Evolutionary conservation across 35 echinoderm and acorn worm genomes (phyloP), one percentile per base, ranked within the genome.

Genomic region (Hemicentrotus pulcherrimus): DNA sequence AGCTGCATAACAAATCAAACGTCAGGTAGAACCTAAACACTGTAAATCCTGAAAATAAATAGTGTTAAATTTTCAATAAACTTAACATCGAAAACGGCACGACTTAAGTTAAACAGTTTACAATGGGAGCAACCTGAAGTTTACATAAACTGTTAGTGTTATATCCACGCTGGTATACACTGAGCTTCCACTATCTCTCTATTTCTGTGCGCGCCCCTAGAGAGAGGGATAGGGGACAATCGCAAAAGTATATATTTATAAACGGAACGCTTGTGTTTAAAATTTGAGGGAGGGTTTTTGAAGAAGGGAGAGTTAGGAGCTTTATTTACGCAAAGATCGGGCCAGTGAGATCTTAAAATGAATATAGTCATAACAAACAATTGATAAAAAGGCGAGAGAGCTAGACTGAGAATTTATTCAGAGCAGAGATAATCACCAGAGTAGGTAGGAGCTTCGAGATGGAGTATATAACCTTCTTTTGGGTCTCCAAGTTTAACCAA

Each of bases 121-220:
- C 48, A 93, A 31, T 47, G 28, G 91, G 45, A 50, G 46, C 46
- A 93, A 58, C 45, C 48, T 47, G 30, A 58, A 93, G 91, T 93
- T 93, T 93, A 93, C 91, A 93, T 93, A 93, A 93, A 93, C 91
- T 93, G 91, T 93, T 93, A 93, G 91, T 93, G 91, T 93, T 93
- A 93, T 93, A 93, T 93, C 91, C 48, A 93, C 48, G 91, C 46
- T 15, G 91, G 15, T 93, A 93, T 93, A 32, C 48, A 93, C 16
- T 14, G 12, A 13, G 91, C 30, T 93, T 50, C 91, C 46, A 47
- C 48, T 31, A 93, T 45, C 91, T 93, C 91, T n/a, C 13, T 31
- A 46, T 47, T 31, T 47, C 46, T 12, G 48, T 93, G 46, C 88
- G 3, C 6, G 11, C 32, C 88, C 32, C 31, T 32, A 55, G 48